These are phyloP conservation scores for Pseudorhiza aurosa DNA, from an alignment of 30 jellyfish, hydroid and myxozoan species.

Conservation along the genomic window DNA sequence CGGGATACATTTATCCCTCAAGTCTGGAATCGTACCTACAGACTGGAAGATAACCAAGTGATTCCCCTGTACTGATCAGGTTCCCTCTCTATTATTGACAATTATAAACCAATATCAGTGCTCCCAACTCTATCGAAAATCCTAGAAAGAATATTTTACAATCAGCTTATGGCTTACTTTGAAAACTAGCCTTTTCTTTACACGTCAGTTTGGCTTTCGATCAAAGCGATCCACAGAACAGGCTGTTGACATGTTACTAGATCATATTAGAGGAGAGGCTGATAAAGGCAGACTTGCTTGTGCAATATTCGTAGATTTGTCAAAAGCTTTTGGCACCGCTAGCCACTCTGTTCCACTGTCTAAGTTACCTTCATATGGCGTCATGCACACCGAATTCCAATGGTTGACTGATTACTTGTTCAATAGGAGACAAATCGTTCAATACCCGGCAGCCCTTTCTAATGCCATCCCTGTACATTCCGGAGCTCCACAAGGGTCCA, in stretches of 20 bases:
- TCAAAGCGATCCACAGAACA: slow-evolving; percentile 27
- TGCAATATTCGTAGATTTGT: slow-evolving; percentile 63
- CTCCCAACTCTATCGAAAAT: slow-evolving; percentile 53
- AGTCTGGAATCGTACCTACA: slow-evolving; percentile 33
- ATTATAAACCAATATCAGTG: slow-evolving; percentile 60
- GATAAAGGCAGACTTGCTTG: slow-evolving; percentile 65
- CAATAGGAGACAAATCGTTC: slow-evolving; percentile 49
- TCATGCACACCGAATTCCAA: slow-evolving; percentile 35
- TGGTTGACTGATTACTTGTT: slow-evolving; percentile 66
- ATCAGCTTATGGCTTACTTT: slow-evolving; percentile 45
- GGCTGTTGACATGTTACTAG: slow-evolving; percentile 24
- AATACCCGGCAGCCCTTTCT: slow-evolving; percentile 49
- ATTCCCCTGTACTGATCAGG: slow-evolving; percentile 45
- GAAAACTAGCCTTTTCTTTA: slow-evolving; percentile 35
- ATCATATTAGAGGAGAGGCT: slow-evolving; percentile 46
- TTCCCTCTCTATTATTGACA: neutral
- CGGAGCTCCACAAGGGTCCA: slow-evolving; percentile 1
- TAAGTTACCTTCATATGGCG: slow-evolving; percentile 64
- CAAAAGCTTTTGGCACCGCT: slow-evolving; percentile 54
- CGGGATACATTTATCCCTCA: slow-evolving; percentile 19
- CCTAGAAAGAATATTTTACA: slow-evolving; percentile 27
- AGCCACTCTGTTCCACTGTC: slow-evolving; percentile 59
- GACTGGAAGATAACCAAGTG: slow-evolving; percentile 60
- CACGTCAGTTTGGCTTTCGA: slow-evolving; percentile 54
- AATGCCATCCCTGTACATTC: slow-evolving; percentile 27